These are phyloP conservation scores for Amaurobius ferox DNA, from an alignment of 2,888 invertebrate genomes.

Conservation along the genomic window DNA sequence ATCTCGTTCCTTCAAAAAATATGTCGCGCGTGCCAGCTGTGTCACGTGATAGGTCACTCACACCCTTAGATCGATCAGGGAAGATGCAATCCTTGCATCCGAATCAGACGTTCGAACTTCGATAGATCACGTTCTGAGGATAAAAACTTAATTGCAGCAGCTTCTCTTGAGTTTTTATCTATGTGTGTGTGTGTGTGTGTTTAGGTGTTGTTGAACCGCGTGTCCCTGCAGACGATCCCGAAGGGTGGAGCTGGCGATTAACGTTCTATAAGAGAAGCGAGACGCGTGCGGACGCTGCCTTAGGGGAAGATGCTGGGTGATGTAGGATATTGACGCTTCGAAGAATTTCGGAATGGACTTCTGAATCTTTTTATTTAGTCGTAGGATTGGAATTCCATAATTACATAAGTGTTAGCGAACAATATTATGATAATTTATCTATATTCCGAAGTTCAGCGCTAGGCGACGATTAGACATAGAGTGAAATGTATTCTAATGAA, in stretches of 20 bases:
- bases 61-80: conserved; percentile 17
- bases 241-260: conserved; percentile 22
- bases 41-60: conserved; percentile 69
- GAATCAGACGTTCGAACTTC: conserved; percentile 6
- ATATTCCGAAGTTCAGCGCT: too few relatives aligned
- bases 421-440: too few relatives aligned
- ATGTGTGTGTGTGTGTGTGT: not conserved
- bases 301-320: not conserved
- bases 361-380: too few relatives aligned
- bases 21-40: conserved; percentile 34
- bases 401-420: too few relatives aligned
- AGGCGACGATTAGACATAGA: too few relatives aligned
- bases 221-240: conserved; percentile 4
- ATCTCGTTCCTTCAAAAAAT: conserved; percentile 4
- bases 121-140: conserved; percentile 14
- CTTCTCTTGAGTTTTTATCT: not conserved
- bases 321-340: conserved; percentile 12
- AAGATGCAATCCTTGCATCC: not conserved
- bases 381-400: too few relatives aligned
- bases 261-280: not conserved
- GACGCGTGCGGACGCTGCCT: not conserved
- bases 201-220: conserved; percentile 19
- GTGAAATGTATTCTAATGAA: too few relatives aligned
- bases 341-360: conserved; percentile 10
- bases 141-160: conserved; percentile 4